Percentiles rank a stretch among this genome's conserved stretches.
phyloP scores from a whole-genome alignment of 2,797 vertebrate species.

The Crypturellus tataupa region DNA sequence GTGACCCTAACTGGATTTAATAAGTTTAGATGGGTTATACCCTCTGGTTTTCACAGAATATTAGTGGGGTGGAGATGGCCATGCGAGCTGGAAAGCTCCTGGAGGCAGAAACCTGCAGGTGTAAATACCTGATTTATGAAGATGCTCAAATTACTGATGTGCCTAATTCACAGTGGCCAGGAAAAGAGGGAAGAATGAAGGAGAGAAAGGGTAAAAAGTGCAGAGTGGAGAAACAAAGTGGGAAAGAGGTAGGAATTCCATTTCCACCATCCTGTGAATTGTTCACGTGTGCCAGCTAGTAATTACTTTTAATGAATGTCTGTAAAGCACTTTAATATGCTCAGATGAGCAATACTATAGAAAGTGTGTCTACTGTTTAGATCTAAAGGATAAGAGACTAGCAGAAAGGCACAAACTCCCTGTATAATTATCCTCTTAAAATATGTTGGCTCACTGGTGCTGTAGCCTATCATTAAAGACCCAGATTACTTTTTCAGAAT shows the following conservation, averaged over 20 bases:
- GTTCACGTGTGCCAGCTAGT: slow-evolving; percentile 54
- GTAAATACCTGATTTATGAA: background rate
- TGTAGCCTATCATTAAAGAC: slow-evolving; percentile 29
- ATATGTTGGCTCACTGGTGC: slow-evolving; percentile 38
- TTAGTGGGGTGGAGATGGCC: background rate
- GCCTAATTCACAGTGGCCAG: background rate
- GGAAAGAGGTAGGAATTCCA: background rate
- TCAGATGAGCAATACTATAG: slow-evolving; percentile 59
- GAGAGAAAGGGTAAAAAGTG: background rate
- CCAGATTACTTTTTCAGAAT: slow-evolving; percentile 17
- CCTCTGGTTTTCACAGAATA: background rate
- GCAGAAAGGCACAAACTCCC: slow-evolving; percentile 67
- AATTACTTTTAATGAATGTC: slow-evolving; percentile 68
- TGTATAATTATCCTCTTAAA: slow-evolving; percentile 71
- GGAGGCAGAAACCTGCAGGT: background rate
- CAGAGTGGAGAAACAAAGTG: background rate
- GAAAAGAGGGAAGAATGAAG: background rate
- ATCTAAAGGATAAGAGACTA: slow-evolving; percentile 73
- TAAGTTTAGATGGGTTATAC: slow-evolving; percentile 14
- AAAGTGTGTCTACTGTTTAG: slow-evolving; percentile 74
- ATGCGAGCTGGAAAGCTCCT: background rate
- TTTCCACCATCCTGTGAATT: slow-evolving; percentile 42
- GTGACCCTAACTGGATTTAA: background rate
- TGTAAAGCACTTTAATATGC: slow-evolving; percentile 74
- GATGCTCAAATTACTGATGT: background rate